Conservation (phyloP, 2,888 invertebrate species). For the Brassicogethes aeneus region DNA sequence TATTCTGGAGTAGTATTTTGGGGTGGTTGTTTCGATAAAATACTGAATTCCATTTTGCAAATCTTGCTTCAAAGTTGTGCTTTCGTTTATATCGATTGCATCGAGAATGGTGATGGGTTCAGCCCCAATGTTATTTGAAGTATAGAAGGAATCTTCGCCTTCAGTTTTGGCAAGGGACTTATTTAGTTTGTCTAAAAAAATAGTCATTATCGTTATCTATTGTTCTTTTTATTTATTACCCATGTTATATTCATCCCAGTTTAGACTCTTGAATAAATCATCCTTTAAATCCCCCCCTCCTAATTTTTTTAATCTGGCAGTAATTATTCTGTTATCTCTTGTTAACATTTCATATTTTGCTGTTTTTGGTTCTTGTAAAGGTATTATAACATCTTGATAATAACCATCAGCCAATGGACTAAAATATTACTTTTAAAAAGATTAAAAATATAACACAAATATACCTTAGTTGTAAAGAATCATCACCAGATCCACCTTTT, state of each 20-base stretch:
- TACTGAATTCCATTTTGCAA: slow-evolving; percentile 31
- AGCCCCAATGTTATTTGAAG: slow-evolving; percentile 19
- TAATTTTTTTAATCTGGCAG: not conserved
- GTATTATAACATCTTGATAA: not conserved
- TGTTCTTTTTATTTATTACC: not conserved
- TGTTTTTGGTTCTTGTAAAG: not conserved
- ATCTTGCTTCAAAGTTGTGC: slow-evolving; percentile 17
- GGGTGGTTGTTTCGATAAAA: slow-evolving; percentile 30
- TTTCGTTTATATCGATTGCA: slow-evolving; percentile 15
- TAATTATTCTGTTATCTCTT: not conserved
- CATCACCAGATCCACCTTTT: not conserved
- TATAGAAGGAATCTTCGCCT: slow-evolving; percentile 2
- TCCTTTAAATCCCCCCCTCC: not conserved
- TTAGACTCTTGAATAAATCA: not conserved
- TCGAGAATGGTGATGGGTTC: slow-evolving; percentile 23
- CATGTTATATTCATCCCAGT: not conserved
- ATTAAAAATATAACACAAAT: not conserved
- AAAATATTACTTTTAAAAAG: not conserved
- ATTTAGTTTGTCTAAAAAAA: not conserved
- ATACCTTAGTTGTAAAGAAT: not conserved
- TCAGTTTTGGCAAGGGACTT: slow-evolving; percentile 3
- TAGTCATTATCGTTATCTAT: not conserved
- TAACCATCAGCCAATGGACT: not conserved
- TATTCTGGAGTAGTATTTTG: slow-evolving; percentile 31
- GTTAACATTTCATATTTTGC: not conserved